Evolutionary conservation across 2,888 invertebrate genomes (phyloP), one percentile per base, ranked within the genome.

Genomic region (Coleophora deauratella): DNA sequence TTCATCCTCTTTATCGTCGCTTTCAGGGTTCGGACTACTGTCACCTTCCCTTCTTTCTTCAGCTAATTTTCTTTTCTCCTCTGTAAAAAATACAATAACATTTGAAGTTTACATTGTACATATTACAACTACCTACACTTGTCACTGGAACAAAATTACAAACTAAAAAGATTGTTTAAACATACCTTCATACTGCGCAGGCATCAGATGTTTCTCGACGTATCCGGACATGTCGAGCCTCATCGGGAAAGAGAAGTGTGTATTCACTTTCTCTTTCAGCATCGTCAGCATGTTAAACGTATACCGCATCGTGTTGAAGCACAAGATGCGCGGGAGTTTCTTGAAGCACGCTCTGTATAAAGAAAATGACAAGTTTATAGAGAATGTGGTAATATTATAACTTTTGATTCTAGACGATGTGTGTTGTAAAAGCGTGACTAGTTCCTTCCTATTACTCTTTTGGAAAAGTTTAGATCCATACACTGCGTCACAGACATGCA

Each of bases 271-370:
- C 71, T 98, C 98, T 65, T 97, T 97, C 45, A 96, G 87, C 97
- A 98, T 97, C 0, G 98, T 98, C 28, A 97, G 89, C 97, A 98
- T 97, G 75, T 98, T 98, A 80, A 98, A 98, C 0, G 97, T 96
- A 63, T 98, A 98, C 27, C 98, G 89, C 97, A 98, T 97, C 0
- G 97, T 98, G 75, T 98, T 98, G 74, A 98, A 97, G 69, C 97
- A 97, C 15, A 98, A 82, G 47, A 98, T 97, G 50, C 94, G 93
- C 0, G 98, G 98, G 21, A 98, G 86, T 63, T 95, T 95, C 72
- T 96, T 97, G 72, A 98, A 97, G 70, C 97, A 97, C 0, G 97
- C 97, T 50, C 95, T 91, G 74, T 10, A 60, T 58, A 46, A 10
- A 36, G 11, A 35, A 14, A 21, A 21, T 21, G 21, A 4, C 6